Base-by-base conservation (phyloP, 2,113 vertebrate genomes). In the Dasyprocta punctata region DNA sequence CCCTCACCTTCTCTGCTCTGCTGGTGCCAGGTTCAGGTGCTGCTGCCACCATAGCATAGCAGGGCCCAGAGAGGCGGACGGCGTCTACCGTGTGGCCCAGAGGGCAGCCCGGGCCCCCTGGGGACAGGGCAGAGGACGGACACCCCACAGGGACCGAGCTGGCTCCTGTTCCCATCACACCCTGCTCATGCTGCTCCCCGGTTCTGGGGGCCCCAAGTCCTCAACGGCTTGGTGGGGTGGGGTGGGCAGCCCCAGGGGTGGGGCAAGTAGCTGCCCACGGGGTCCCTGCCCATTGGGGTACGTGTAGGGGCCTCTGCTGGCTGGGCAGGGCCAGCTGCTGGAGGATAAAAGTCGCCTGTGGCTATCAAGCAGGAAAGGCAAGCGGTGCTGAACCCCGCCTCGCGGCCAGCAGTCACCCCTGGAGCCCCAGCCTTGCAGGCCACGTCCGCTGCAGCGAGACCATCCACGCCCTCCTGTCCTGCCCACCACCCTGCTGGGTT, bases 111-210 rank as follows among this genome's bases (percentile, higher is more conserved):
- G 24, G 44, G 30, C 41, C 58, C 5, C 0, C 5, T 7, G 30
- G 90, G 58, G 33, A 28, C 11, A 20, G 26, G 30, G 47, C 65
- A 19, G 61, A 5, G 38, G 49, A 9, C 26, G 0, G 54, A 44
- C 44, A 30, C 41, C 33, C 24, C 2, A 26, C 44, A 73, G 71
- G 44, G 41, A 10, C 58, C 13, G 3, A 7, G 4, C 47, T 2
- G 2, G 47, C 60, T 16, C 14, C 5, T 49, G 47, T 2, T 30
- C 52, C 3, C 12, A n/a, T n/a, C 1, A 24, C 0, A 1, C 3
- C 0, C 24, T 3, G 20, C 28, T 4, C 1, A 1, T 1, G 36
- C 28, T 0, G 13, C 38, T 44, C 24, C 0, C 0, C 2, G 1
- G 44, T 26, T 16, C 26, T 47, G 73, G 73, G 16, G 69, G 12